These are phyloP conservation scores for Drosophila emarginata DNA, from an alignment of 2,888 invertebrate species.

Conservation along the genomic window DNA sequence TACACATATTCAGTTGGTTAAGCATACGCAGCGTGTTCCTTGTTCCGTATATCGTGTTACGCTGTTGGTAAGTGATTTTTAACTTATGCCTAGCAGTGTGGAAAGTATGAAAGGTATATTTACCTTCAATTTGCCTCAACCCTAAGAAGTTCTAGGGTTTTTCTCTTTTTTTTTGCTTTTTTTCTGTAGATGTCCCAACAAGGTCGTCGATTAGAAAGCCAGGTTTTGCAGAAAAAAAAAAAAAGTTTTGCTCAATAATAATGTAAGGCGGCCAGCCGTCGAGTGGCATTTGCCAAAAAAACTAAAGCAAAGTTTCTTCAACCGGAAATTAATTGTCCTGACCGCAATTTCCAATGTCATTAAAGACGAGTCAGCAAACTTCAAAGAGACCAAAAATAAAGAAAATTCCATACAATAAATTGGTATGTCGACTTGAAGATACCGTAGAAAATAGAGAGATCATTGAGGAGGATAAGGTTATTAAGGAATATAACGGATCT, in stretches of 20 bases:
- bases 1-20: constrained; percentile 19
- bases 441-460: background rate
- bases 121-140: constrained; percentile 11
- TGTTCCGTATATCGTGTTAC: constrained; percentile 19
- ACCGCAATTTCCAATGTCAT: constrained; percentile 78
- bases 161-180: background rate
- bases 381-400: constrained; percentile 63
- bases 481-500: too few relatives aligned
- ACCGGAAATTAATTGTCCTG: constrained; percentile 78
- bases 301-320: constrained; percentile 69
- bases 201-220: constrained; percentile 54
- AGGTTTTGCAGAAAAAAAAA: background rate
- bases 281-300: constrained; percentile 55
- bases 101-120: constrained; percentile 11
- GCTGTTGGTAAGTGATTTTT: constrained; percentile 57
- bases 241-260: constrained; percentile 44
- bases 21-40: constrained; percentile 22
- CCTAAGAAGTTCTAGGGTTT: background rate
- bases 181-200: constrained; percentile 27
- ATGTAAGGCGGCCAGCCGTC: constrained; percentile 29
- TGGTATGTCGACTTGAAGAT: background rate
- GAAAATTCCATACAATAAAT: constrained; percentile 6
- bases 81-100: constrained; percentile 50
- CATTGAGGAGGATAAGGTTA: too few relatives aligned
- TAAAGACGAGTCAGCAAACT: constrained; percentile 71